Conservation (phyloP, 2,888 invertebrate species). For the Alsophila aescularia region DNA sequence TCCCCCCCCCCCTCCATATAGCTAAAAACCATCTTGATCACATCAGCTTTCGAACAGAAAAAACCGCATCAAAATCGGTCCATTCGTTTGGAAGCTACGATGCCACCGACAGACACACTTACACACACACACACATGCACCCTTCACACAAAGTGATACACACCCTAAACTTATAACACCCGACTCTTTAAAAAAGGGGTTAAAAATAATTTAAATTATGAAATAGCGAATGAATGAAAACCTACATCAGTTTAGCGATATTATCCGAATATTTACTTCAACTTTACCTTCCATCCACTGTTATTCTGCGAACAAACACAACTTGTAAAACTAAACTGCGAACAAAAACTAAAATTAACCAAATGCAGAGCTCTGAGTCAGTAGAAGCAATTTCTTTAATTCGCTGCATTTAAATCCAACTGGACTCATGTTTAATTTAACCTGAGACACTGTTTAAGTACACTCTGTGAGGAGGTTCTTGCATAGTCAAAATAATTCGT, state of each 20-base stretch:
- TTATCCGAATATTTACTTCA: background rate
- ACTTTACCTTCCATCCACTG: background rate
- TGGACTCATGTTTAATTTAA: conserved; percentile 44
- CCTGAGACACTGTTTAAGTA: conserved; percentile 18
- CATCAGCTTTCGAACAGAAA: no score
- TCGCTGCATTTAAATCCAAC: conserved; percentile 43
- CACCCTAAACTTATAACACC: no score
- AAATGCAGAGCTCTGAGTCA: conserved; percentile 25
- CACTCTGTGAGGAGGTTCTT: conserved; percentile 23
- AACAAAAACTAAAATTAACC: conserved; percentile 27
- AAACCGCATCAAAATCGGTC: no score
- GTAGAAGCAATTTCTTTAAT: conserved; percentile 45
- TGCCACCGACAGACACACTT: no score
- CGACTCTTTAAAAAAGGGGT: no score
- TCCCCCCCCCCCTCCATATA: no score
- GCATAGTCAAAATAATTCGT: background rate
- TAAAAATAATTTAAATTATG: no score
- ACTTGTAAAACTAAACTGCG: background rate
- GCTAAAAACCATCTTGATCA: no score
- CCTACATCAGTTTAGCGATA: background rate
- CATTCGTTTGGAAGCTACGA: no score
- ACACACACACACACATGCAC: no score
- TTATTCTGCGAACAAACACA: conserved; percentile 5
- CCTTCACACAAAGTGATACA: no score
- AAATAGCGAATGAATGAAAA: no score